Base-by-base conservation (phyloP, 2,888 invertebrate species). In the Mantis religiosa region DNA sequence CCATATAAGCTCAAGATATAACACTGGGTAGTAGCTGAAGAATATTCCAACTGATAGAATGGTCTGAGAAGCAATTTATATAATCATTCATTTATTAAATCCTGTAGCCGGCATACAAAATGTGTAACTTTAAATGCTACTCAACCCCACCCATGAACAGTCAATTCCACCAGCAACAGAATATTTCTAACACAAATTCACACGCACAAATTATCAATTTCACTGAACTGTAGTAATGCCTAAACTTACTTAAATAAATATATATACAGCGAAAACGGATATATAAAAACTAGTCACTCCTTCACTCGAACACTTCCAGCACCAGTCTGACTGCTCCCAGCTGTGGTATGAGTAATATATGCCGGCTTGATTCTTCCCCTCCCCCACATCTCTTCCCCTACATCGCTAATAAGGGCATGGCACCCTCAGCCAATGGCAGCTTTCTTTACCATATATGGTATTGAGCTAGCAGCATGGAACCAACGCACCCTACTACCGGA, bases 381-480 rank as follows among this genome's bases (percentile, higher is more conserved):
- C 94, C 94, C 94, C 94, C 94, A 94, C 94, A 94, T 94, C 94
- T 92, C 92, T 92, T 92, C 91, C 92, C 92, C 92, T 92, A 92
- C 90, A 92, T 93, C 92, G 93, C 94, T 90, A 90, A 91, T 89
- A 90, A 90, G 90, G 91, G 90, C 91, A 91, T 90, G 93, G 88
- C 88, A 89, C 89, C 90, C 87, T 89, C 89, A 89, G 93, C 96
- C 96, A 96, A 96, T 96, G 94, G 94, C 94, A 94, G 94, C 93
- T 94, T 94, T 95, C 95, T 96, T 96, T 95, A 96, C 96, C 96
- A 96, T 96, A 96, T 96, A 96, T 95, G 96, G 96, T 94, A 95
- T 95, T 95, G 94, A 83, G 89, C 90, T 85, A 85, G 87, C 90
- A 90, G 89, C 87, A 83, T 89, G 89, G 89, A 90, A 85, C 87